Conservation (phyloP, 2,113 vertebrate genomes). For the Emydura subglobosa region DNA sequence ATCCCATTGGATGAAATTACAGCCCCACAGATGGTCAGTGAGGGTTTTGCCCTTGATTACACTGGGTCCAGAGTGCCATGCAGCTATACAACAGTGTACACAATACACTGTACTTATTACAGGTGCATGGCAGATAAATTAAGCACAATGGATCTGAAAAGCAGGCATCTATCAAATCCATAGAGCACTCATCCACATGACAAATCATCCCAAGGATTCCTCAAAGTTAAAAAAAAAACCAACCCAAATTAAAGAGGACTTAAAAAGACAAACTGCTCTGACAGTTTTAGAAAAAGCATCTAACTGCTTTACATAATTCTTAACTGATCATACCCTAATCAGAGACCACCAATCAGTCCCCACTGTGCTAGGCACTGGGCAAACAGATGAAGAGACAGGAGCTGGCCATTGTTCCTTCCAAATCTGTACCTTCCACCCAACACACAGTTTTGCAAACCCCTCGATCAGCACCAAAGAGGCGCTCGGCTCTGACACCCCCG, state of each 20-base stretch:
- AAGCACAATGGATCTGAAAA: rapidly evolving
- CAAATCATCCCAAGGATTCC: background rate
- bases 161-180: background rate
- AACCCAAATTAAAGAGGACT: too few relatives aligned
- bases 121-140: rapidly evolving
- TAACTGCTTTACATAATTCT: background rate
- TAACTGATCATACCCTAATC: background rate
- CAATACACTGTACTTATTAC: rapidly evolving
- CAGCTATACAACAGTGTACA: background rate
- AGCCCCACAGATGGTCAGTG: rapidly evolving
- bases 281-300: background rate
- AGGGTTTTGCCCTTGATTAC: background rate
- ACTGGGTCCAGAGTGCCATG: background rate
- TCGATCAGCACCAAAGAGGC: background rate
- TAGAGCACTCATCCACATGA: rapidly evolving
- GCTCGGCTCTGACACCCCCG: too few relatives aligned
- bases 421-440: background rate
- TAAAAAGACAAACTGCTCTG: rapidly evolving
- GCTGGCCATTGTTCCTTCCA: background rate
- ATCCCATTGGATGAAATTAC: background rate
- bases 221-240: background rate
- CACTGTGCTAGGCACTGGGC: background rate
- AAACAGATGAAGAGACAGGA: background rate
- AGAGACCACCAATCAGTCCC: background rate
- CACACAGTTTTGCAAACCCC: background rate